Evolutionary conservation across 2,888 invertebrate genomes (phyloP).

Genomic region (Tenthredo mesomela): DNA sequence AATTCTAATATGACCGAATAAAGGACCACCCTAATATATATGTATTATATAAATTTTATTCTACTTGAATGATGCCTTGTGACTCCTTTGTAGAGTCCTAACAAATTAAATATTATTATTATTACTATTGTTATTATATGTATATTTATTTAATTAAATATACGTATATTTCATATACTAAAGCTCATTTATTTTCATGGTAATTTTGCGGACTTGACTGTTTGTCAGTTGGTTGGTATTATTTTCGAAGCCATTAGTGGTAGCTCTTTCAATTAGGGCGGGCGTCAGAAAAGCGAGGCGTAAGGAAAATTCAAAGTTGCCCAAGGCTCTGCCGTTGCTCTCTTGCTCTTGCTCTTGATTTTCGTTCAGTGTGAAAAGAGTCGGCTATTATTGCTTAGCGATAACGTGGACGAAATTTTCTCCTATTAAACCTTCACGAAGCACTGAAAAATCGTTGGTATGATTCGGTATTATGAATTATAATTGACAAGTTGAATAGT

Average conservation of each 20-base stretch:
- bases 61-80: not conserved
- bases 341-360: constrained; percentile 20
- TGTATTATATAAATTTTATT: not conserved
- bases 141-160: not conserved
- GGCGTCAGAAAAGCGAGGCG: not conserved
- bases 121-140: not conserved
- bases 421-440: not conserved
- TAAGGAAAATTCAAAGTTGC: constrained; percentile 33
- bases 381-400: not conserved
- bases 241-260: constrained; percentile 46
- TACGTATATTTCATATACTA: not conserved
- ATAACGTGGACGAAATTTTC: not conserved
- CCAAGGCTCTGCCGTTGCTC: not conserved
- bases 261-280: constrained; percentile 41
- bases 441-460: not conserved
- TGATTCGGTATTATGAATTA: not conserved
- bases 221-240: constrained; percentile 40
- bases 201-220: constrained; percentile 35
- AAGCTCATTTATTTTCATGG: constrained; percentile 4
- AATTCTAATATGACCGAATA: too few relatives aligned
- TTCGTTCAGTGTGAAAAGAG: constrained; percentile 23
- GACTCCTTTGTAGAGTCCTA: not conserved
- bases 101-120: not conserved
- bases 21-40: not conserved
- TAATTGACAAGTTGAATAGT: not conserved